A percentile compares a stretch with the other conserved stretches of the same genome.
Evolutionary conservation across 2,888 invertebrate genomes (phyloP).

Genomic region (Conomelus anceps): DNA sequence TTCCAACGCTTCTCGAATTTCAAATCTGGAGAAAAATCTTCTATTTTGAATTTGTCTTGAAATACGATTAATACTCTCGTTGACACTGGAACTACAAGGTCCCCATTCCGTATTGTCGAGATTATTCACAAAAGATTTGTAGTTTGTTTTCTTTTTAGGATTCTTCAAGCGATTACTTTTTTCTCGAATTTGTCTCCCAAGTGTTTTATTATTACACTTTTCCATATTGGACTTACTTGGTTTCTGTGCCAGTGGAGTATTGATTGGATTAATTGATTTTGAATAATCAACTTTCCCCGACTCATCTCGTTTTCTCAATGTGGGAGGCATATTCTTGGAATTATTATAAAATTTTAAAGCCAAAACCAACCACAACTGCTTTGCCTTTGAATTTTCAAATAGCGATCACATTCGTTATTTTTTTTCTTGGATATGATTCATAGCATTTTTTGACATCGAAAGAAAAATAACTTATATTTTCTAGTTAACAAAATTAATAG

Average conservation of each 20-base stretch:
- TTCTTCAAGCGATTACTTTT: neutral
- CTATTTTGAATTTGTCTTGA: neutral
- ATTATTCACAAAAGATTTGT: neutral
- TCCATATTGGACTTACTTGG: neutral
- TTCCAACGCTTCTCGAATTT: neutral
- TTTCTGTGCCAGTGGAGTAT: neutral
- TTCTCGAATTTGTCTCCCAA: neutral
- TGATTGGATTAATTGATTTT: neutral
- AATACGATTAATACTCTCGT: neutral
- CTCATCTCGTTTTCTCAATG: neutral
- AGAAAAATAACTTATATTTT: no score
- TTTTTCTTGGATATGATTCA: no score
- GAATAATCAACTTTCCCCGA: neutral
- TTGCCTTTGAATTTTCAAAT: neutral
- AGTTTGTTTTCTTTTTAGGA: neutral
- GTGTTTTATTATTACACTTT: neutral
- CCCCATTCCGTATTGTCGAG: neutral
- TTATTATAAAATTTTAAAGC: neutral
- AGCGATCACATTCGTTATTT: neutral
- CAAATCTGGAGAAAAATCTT: neutral
- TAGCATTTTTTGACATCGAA: no score
- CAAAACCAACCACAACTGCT: neutral
- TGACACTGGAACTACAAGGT: neutral
- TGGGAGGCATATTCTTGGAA: neutral
- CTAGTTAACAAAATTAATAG: no score